These are phyloP conservation scores for Thomomys bottae DNA, from an alignment of 2,113 vertebrate species.

Conservation along the genomic window DNA sequence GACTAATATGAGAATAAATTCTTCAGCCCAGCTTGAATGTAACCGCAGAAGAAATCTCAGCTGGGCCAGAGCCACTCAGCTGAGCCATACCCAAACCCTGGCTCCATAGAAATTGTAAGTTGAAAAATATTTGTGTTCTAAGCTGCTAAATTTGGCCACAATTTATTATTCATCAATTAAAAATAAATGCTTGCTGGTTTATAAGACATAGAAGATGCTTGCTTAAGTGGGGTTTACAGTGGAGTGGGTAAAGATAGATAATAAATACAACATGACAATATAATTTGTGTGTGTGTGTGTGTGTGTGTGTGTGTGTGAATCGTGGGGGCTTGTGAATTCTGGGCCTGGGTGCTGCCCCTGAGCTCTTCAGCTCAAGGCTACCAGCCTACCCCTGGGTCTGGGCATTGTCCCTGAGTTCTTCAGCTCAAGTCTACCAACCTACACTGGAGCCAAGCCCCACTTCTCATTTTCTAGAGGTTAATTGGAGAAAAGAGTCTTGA, in stretches of 20 bases:
- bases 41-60: neutral
- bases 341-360: too few species aligned
- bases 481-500: too few species aligned
- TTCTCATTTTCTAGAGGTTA: too few species aligned
- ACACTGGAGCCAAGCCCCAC: too few species aligned
- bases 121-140: neutral
- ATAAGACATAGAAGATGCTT: neutral
- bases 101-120: neutral
- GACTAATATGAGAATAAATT: neutral
- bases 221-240: neutral
- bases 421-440: too few species aligned
- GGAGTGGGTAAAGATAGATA: neutral
- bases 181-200: neutral
- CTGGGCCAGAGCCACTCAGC: neutral
- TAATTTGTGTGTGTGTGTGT: too few species aligned
- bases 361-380: too few species aligned
- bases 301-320: too few species aligned
- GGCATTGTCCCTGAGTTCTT: too few species aligned
- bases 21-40: neutral
- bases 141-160: conserved; percentile 4
- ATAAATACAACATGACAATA: neutral
- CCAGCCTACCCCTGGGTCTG: too few species aligned
- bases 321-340: too few species aligned
- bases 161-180: conserved; percentile 13
- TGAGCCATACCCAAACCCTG: neutral